phyloP scores from a whole-genome alignment of 2,113 vertebrate species.

The Myrmecobius fasciatus region DNA sequence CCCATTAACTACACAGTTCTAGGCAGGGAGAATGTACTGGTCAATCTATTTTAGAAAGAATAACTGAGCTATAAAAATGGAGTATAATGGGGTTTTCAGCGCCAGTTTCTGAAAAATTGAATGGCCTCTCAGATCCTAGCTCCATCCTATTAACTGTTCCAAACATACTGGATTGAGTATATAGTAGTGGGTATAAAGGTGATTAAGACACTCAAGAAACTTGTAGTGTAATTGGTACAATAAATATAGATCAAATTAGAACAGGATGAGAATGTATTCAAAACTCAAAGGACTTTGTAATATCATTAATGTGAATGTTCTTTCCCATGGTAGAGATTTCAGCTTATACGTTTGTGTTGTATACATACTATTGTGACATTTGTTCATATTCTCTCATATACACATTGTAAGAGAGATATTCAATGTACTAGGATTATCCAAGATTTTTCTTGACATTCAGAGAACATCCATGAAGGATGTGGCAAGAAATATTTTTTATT shows the following conservation, averaged over 20 bases:
- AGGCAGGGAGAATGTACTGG: background rate
- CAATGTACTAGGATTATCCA: background rate
- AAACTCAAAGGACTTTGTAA: background rate
- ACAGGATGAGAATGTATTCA: background rate
- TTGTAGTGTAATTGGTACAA: background rate
- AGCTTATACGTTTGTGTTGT: background rate
- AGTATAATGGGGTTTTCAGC: background rate
- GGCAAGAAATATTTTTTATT: too few relatives aligned
- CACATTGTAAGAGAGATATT: background rate
- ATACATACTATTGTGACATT: background rate
- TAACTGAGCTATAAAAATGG: background rate
- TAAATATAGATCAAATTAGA: background rate
- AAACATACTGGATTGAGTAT: background rate
- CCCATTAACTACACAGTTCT: background rate
- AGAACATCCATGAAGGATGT: background rate
- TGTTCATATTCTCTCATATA: background rate
- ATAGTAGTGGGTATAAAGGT: background rate
- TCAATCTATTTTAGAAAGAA: background rate
- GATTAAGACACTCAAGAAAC: background rate
- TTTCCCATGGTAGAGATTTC: background rate
- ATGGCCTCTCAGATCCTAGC: background rate
- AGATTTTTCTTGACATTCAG: background rate
- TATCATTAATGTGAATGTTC: background rate
- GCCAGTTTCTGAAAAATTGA: background rate
- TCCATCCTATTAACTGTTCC: background rate